phyloP scores from a whole-genome alignment of 1,140 invertebrate species.

The Leptoteleia sp. region DNA sequence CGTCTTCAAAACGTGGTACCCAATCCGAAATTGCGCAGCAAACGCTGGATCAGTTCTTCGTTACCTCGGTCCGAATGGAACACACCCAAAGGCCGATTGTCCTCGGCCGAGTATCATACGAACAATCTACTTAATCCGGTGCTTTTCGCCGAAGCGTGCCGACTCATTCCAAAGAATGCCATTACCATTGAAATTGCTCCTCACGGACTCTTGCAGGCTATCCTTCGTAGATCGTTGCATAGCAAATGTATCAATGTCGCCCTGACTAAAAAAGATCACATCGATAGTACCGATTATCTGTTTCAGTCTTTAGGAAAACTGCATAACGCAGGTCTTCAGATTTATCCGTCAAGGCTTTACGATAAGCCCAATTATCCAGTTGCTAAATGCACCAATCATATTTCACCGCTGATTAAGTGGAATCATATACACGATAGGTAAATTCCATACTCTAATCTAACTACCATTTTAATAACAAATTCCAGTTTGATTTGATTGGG shows the following conservation, averaged over 20 bases:
- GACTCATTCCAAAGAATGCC: constrained; percentile 89
- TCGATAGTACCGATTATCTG: constrained; percentile 86
- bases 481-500: too few relatives aligned
- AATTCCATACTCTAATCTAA: not conserved
- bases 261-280: constrained; percentile 89
- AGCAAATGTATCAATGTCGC: constrained; percentile 85
- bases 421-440: constrained; percentile 89
- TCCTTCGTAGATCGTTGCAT: constrained; percentile 84
- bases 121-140: constrained; percentile 95
- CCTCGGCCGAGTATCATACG: constrained; percentile 95
- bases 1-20: constrained; percentile 88
- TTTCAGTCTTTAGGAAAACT: constrained; percentile 86
- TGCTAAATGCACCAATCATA: constrained; percentile 84
- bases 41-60: constrained; percentile 93
- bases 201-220: constrained; percentile 87
- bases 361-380: constrained; percentile 85
- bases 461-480: too few relatives aligned
- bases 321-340: constrained; percentile 83
- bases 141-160: constrained; percentile 91
- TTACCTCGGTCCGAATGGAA: constrained; percentile 90
- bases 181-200: constrained; percentile 92
- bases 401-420: constrained; percentile 86
- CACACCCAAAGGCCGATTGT: constrained; percentile 84
- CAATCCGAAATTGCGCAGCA: constrained; percentile 85
- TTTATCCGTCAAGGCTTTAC: constrained; percentile 84